Conservation (phyloP, 2,797 vertebrate genomes). For the Syncerus caffer region DNA sequence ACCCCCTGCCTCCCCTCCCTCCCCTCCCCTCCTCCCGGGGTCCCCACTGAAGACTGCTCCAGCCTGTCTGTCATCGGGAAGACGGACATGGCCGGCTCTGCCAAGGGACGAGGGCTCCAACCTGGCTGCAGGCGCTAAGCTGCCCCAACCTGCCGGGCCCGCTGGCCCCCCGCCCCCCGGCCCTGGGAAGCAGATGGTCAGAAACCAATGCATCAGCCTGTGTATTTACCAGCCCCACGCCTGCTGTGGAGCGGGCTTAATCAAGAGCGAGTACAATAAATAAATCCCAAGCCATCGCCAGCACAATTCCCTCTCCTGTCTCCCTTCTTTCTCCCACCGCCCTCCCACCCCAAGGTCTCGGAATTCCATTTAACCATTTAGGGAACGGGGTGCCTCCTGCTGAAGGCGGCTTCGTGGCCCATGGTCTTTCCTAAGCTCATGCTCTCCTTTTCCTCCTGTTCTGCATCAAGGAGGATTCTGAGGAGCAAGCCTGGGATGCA, state of each 20-base stretch:
- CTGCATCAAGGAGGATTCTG: background rate
- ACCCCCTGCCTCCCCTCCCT: background rate
- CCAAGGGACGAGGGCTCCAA: rapidly evolving
- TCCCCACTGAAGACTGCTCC: background rate
- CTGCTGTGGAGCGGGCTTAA: conserved; percentile 30
- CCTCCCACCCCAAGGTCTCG: rapidly evolving
- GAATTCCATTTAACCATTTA: background rate
- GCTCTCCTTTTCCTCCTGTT: background rate
- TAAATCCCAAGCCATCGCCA: conserved; percentile 21
- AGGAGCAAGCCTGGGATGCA: background rate
- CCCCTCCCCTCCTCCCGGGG: background rate
- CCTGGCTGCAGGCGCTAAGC: background rate
- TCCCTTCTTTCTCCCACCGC: background rate
- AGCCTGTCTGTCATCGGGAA: rapidly evolving
- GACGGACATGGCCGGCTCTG: background rate
- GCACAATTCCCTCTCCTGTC: background rate
- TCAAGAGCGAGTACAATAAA: conserved; percentile 36
- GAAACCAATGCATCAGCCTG: conserved; percentile 66
- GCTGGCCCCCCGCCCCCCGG: rapidly evolving
- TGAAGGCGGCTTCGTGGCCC: rapidly evolving
- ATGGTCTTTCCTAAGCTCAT: background rate
- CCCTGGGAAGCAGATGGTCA: conserved; percentile 68
- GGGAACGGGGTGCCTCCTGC: rapidly evolving
- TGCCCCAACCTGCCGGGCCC: conserved; percentile 16
- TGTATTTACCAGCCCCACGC: conserved; percentile 7